A percentile compares a stretch with the other conserved stretches of the same genome.
Conservation (phyloP, 1,140 invertebrate genomes). For the Ceratina calcarata region DNA sequence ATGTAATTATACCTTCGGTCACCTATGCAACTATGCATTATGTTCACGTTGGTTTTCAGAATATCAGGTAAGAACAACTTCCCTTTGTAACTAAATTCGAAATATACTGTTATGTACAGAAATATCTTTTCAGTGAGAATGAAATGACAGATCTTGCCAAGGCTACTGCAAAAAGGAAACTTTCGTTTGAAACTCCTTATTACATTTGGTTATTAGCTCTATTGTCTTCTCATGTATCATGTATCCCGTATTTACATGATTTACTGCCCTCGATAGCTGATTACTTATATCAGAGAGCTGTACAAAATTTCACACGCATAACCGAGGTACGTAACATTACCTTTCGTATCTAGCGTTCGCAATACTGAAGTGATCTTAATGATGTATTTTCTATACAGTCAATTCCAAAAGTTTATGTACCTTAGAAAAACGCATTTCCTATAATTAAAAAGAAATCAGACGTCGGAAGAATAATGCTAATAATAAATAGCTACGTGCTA, state of each 20-base stretch:
- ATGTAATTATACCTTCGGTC: conserved; percentile 63
- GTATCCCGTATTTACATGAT: conserved; percentile 48
- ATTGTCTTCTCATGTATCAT: conserved; percentile 69
- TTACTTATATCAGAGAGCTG: conserved; percentile 32
- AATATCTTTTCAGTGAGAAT: conserved; percentile 60
- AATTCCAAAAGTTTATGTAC: too few species aligned
- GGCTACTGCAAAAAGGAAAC: conserved; percentile 43
- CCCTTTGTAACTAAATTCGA: background rate
- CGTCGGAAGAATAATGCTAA: too few species aligned
- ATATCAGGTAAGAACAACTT: conserved; percentile 64
- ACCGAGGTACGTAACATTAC: conserved; percentile 16
- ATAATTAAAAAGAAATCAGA: too few species aligned
- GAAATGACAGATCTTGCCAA: conserved; percentile 63
- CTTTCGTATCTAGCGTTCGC: conserved; percentile 18
- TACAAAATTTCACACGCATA: background rate
- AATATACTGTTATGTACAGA: background rate
- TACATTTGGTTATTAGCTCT: conserved; percentile 72
- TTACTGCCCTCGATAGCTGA: conserved; percentile 42
- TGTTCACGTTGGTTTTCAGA: conserved; percentile 58
- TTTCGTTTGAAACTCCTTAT: conserved; percentile 53
- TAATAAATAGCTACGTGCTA: too few species aligned
- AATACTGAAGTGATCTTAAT: too few species aligned
- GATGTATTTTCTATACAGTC: too few species aligned
- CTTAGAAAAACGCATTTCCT: too few species aligned
- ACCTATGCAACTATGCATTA: conserved; percentile 70